Evolutionary conservation across 2,888 invertebrate species (phyloP).

Genomic region (Troides aeacus): DNA sequence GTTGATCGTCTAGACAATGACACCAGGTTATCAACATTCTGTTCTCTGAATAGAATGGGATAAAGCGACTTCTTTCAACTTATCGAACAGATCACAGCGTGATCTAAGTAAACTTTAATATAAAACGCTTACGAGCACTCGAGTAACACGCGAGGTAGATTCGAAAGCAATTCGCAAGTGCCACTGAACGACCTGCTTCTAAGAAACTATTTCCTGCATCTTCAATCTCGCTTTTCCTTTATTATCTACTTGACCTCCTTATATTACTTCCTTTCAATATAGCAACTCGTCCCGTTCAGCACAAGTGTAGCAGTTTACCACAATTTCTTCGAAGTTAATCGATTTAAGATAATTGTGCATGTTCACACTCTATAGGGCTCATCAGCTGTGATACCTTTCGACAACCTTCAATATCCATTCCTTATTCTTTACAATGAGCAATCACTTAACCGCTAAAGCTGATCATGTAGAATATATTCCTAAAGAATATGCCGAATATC

Average conservation of each 20-base stretch:
- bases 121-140: constrained; percentile 2
- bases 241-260: constrained; percentile 29
- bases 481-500: no score
- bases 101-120: not conserved
- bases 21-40: no score
- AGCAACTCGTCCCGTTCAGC: constrained; percentile 13
- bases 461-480: no score
- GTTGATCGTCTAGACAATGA: no score
- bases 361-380: not conserved
- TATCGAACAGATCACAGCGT: no score
- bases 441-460: no score
- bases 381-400: no score
- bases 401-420: no score
- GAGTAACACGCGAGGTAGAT: not conserved
- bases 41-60: no score
- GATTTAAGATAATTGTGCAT: not conserved
- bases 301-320: constrained; percentile 4
- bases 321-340: not conserved
- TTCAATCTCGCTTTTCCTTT: constrained; percentile 27
- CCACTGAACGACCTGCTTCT: constrained; percentile 17
- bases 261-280: constrained; percentile 19
- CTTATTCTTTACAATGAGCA: no score
- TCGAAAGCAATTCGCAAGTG: constrained; percentile 13
- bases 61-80: no score
- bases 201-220: constrained; percentile 29